Evolutionary conservation across 2,113 vertebrate genomes (phyloP), one percentile per base, ranked within the genome.

Genomic region (Eudyptes chrysolophus): DNA sequence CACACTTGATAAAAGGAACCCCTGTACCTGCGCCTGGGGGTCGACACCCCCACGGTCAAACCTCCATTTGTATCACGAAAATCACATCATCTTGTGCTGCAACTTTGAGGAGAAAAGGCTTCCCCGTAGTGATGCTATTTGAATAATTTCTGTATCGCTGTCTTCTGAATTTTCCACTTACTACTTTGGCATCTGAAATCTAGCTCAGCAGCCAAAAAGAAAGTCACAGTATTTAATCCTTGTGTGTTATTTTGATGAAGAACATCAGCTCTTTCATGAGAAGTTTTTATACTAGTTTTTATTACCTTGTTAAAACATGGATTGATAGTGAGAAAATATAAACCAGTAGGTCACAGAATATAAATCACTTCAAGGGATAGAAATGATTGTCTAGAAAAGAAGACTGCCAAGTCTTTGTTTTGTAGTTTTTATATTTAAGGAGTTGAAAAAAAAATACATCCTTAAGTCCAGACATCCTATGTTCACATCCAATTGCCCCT

Each of bases 1-100:
- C 7, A 20, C 30, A 29, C 4, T 15, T 20, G 12, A 34, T 7
- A 36, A 66, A 76, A 78, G 40, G 26, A 86, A 51, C 4, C 11
- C 17, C 54, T 36, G 11, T 20, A 15, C 29, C 13, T 32, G 3
- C 11, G 38, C 54, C 54, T 4, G 8, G 9, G 40, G 18, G 26
- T 32, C 0, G 0, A 16, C 19, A 30, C 4, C 29, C 29, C 26
- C 29, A 22, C 0, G 0, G 42, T 13, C 60, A 78, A 49, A 38
- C 8, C 34, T 42, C 15, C 1, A 3, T 42, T 38, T 40, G 6
- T 32, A 5, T 7, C 34, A 8, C 2, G 13, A 61, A 30, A 62
- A 10, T 16, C 54, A 30, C 32, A 36, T 8, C 51, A 49, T 4
- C 11, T 13, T 8, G 13, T 18, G 51, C 38, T 42, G 6, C 57